phyloP scores from a whole-genome alignment of 1,140 invertebrate genomes.

The Cryptotermes secundus region DNA sequence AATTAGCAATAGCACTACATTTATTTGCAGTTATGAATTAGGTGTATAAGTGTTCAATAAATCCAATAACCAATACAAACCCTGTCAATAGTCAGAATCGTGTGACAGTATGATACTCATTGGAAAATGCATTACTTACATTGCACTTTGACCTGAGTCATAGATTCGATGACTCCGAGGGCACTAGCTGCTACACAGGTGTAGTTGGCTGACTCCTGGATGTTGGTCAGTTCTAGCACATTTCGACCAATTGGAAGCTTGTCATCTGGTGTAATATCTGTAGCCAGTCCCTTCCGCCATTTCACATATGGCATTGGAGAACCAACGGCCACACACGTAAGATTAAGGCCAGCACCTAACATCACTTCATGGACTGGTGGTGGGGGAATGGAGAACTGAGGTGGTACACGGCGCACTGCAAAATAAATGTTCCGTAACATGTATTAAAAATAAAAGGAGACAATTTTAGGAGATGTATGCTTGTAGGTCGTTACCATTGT shows the following conservation, averaged over 20 bases:
- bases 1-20: too few relatives aligned
- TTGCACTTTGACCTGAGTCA: conserved; percentile 89
- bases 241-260: conserved; percentile 83
- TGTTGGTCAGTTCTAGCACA: conserved; percentile 79
- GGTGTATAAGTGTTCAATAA: too few relatives aligned
- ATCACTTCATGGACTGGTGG: conserved; percentile 82
- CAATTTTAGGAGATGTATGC: background rate
- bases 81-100: too few relatives aligned
- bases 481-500: too few relatives aligned
- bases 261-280: conserved; percentile 82
- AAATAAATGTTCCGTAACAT: background rate
- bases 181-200: conserved; percentile 95
- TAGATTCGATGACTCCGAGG: conserved; percentile 85
- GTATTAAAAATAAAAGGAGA: background rate
- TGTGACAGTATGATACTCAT: background rate
- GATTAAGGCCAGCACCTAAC: conserved; percentile 83
- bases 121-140: conserved; percentile 63
- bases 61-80: too few relatives aligned
- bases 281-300: conserved; percentile 83
- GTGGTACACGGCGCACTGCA: conserved; percentile 87
- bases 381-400: conserved; percentile 91
- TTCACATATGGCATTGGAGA: conserved; percentile 97
- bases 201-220: conserved; percentile 92
- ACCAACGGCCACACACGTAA: conserved; percentile 95
- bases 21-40: too few relatives aligned